Evolutionary conservation across 2,113 vertebrate species (phyloP).

Genomic region (Eira barbara): DNA sequence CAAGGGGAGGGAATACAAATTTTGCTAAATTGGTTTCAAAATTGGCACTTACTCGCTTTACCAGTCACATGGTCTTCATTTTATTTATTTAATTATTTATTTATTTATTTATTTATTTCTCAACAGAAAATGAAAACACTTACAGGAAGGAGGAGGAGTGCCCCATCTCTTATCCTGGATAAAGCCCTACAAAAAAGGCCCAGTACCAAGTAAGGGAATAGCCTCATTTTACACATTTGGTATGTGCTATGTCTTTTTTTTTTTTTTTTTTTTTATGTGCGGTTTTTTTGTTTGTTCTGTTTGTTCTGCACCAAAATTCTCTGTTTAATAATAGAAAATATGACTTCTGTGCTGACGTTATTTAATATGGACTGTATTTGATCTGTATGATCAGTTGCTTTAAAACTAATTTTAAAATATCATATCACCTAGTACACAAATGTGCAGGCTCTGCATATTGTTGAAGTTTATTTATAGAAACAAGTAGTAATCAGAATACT

Average conservation of each 20-base stretch:
- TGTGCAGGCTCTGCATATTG: neutral
- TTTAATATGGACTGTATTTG: neutral
- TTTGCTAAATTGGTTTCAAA: neutral
- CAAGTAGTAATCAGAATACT: neutral
- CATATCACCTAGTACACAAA: neutral
- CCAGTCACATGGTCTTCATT: neutral
- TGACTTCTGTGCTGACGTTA: neutral
- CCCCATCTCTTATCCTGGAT: constrained; percentile 93
- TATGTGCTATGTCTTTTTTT: too few relatives aligned
- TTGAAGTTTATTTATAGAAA: neutral
- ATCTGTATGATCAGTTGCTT: neutral
- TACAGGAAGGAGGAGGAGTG: constrained; percentile 93
- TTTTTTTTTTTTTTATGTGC: neutral
- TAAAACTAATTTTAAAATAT: neutral
- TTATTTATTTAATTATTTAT: neutral
- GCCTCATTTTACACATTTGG: neutral
- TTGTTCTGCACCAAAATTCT: neutral
- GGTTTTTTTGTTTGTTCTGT: neutral
- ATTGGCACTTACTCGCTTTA: neutral
- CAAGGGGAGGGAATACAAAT: neutral
- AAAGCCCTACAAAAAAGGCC: constrained; percentile 93
- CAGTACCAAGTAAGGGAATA: constrained; percentile 86
- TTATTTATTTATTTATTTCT: constrained; percentile 73
- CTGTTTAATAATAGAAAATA: constrained; percentile 1
- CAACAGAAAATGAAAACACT: constrained; percentile 94